Conservation (phyloP, 2,113 vertebrate genomes). For the Rhegmatorhina hoffmannsi region DNA sequence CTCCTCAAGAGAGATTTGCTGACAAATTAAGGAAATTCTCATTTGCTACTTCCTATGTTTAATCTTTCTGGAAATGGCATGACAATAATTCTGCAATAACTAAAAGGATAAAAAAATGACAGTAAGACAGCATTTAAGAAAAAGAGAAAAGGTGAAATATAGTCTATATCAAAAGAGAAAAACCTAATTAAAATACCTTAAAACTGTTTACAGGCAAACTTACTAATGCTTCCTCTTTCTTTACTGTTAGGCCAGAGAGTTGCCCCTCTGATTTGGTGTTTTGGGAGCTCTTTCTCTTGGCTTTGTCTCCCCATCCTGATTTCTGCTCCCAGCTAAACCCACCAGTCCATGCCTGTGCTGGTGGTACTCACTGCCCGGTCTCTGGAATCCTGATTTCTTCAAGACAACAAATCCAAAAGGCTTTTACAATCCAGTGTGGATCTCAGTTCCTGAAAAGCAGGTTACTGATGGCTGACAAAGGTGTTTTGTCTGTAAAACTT, state of each 20-base stretch:
- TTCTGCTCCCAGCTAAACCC: not conserved
- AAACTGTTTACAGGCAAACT: not conserved
- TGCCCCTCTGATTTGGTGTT: not conserved
- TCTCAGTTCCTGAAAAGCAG: not conserved
- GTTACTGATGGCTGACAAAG: not conserved
- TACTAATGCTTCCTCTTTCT: not conserved
- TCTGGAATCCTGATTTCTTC: not conserved
- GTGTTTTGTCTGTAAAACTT: not conserved
- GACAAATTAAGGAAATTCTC: not conserved
- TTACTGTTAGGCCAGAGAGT: not conserved
- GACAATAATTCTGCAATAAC: not conserved
- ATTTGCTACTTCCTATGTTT: not conserved
- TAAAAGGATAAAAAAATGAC: not conserved
- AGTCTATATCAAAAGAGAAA: not conserved
- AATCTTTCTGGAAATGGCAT: not conserved
- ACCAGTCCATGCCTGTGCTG: not conserved
- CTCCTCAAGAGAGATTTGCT: not conserved
- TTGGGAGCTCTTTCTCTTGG: rapidly evolving
- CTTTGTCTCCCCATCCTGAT: not conserved
- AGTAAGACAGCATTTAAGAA: not conserved
- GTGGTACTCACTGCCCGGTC: rapidly evolving
- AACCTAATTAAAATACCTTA: not conserved
- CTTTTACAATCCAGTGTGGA: not conserved
- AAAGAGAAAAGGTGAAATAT: not conserved
- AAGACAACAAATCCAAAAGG: not conserved